Evolutionary conservation across 30 jellyfish, hydroid and myxozoan genomes (phyloP).

Genomic region (Cassiopea xamachana): DNA sequence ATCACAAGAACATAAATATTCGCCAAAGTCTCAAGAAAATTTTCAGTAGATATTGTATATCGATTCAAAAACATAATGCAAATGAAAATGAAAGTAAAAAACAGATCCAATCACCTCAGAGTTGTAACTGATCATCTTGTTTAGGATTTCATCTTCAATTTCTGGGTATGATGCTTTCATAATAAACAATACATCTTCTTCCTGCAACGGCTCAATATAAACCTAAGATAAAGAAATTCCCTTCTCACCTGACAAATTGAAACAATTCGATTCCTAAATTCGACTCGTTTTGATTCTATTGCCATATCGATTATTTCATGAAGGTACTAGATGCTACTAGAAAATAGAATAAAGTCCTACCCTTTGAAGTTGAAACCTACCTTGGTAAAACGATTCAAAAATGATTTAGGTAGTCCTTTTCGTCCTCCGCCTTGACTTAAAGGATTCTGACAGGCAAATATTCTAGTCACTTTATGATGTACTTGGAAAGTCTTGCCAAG

Average conservation of each 20-base stretch:
- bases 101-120: conserved; percentile 48
- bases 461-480: conserved; percentile 76
- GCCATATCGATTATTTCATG: too few relatives aligned
- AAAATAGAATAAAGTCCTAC: too few relatives aligned
- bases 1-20: too few relatives aligned
- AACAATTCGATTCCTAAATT: too few relatives aligned
- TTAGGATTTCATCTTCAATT: conserved; percentile 40
- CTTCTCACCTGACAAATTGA: too few relatives aligned
- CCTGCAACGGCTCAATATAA: conserved; percentile 77
- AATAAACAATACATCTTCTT: conserved; percentile 76
- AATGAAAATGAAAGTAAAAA: not conserved
- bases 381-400: conserved; percentile 93
- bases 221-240: conserved; percentile 54
- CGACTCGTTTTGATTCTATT: too few relatives aligned
- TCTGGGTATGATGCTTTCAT: conserved; percentile 63
- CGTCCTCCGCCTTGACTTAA: conserved; percentile 98
- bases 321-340: too few relatives aligned
- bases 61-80: too few relatives aligned
- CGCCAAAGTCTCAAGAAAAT: too few relatives aligned
- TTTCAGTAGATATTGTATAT: too few relatives aligned
- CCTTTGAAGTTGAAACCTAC: too few relatives aligned
- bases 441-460: conserved; percentile 99
- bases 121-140: conserved; percentile 78
- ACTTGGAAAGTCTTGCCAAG: conserved; percentile 87
- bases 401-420: conserved; percentile 96